Evolutionary conservation across 64 coral and sea anemone species (phyloP), one percentile per base, ranked within the genome.

Genomic region (Orbicella faveolata): DNA sequence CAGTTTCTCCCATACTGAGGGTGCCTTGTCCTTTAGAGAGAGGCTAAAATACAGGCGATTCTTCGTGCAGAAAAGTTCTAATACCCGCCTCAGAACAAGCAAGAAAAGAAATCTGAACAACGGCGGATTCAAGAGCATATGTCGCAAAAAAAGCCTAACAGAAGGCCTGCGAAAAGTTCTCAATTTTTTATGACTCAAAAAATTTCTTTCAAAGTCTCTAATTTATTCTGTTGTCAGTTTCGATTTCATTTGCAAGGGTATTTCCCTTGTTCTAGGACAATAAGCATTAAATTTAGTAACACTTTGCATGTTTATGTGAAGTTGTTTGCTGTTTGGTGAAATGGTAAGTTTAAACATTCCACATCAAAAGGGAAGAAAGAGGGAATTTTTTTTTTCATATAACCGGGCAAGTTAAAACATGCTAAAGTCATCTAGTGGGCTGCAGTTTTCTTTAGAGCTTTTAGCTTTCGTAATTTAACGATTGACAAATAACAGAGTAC

Each of bases 241-340:
- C 19, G 30, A 70, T 18, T 72, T 19, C 9, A n/a, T 23, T 11
- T 14, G 17, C 20, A 20, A 20, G 65, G 82, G 82, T 85, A 72
- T 85, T 85, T 23, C 82, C 82, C 65, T 73, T 66, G 21, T n/a
- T 52, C 26, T 21, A n/a, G 36, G 5, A 2, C 21, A 70, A 41
- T 85, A 85, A 85, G 21, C 63, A 14, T 23, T 73, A 85, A 72
- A 85, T 52, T 16, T 85, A 72, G 65, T 13, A 83, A 83, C 18
- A 25, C 2, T 0, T 48, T 61, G 21, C 19, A 30, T 15, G 4
- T 36, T 36, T 81, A 63, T 36, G 36, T 21, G 13, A 33, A 2
- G 54, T 62, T 30, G 30, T 80, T 80, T 12, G 9, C 23, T 67
- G 18, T 67, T 67, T 67, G 64, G 18, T 4, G 20, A n/a, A 67